phyloP scores from a whole-genome alignment of 1,140 invertebrate genomes.

The Akabosia matsudoensis region DNA sequence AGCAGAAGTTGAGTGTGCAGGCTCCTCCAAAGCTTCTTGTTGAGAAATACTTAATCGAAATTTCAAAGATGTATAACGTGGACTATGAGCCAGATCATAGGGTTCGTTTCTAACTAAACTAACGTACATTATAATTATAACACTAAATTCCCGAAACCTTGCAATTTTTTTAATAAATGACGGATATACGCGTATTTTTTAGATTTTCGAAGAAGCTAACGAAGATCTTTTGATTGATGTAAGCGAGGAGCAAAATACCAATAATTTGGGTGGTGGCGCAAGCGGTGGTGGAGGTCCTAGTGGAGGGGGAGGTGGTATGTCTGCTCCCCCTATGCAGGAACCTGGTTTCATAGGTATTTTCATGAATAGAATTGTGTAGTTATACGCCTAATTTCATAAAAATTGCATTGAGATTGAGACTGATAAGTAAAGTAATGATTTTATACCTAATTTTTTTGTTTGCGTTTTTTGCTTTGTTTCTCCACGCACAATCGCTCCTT shows the following conservation, averaged over 20 bases:
- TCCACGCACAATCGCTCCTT: background rate
- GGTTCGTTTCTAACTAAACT: constrained; percentile 50
- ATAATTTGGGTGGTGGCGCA: constrained; percentile 49
- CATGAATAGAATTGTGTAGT: background rate
- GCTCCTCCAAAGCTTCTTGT: constrained; percentile 93
- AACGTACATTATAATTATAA: too few relatives aligned
- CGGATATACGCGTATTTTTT: too few relatives aligned
- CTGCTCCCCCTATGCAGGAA: constrained; percentile 55
- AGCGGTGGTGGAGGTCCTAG: constrained; percentile 46
- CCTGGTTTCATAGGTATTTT: constrained; percentile 67
- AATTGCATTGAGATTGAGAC: too few relatives aligned
- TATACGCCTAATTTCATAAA: background rate
- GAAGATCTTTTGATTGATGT: constrained; percentile 71
- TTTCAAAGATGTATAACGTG: constrained; percentile 91
- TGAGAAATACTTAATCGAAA: constrained; percentile 93
- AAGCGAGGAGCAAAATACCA: constrained; percentile 52
- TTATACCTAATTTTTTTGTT: constrained; percentile 9
- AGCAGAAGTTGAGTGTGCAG: constrained; percentile 92
- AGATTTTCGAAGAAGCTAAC: constrained; percentile 77
- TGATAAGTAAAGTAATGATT: background rate
- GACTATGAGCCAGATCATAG: constrained; percentile 89
- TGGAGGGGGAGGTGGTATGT: constrained; percentile 53
- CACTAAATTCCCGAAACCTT: background rate
- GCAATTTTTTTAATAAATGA: constrained; percentile 16
- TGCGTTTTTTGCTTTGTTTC: background rate